These are phyloP conservation scores for Oceanodroma leucorhoa DNA, from an alignment of 2,797 vertebrate genomes.

Conservation along the genomic window DNA sequence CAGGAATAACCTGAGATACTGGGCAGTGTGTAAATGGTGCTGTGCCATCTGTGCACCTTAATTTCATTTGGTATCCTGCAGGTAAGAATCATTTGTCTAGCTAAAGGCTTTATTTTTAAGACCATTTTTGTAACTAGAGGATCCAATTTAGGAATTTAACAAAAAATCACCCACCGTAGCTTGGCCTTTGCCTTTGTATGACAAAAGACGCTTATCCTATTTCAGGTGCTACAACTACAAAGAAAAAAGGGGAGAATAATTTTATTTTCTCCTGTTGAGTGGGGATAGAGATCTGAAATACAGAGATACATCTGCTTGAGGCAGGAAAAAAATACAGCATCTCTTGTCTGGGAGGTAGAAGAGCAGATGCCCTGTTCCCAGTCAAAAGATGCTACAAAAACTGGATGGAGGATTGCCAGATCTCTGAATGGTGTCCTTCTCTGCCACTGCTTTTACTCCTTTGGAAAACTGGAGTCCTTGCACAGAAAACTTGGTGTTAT, in stretches of 20 bases:
- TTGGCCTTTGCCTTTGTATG: not conserved
- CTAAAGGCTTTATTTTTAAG: not conserved
- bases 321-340: not conserved
- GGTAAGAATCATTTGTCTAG: not conserved
- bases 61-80: not conserved
- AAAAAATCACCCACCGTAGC: not conserved
- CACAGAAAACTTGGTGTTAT: not conserved
- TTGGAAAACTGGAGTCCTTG: not conserved
- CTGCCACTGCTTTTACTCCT: not conserved
- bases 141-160: constrained; percentile 5
- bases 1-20: not conserved
- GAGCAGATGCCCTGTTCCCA: not conserved
- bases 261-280: not conserved
- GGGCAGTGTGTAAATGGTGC: not conserved
- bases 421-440: not conserved
- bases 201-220: not conserved
- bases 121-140: not conserved
- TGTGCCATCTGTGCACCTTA: not conserved
- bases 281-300: not conserved
- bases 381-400: not conserved
- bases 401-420: not conserved
- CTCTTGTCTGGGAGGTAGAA: not conserved
- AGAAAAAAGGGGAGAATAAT: not conserved
- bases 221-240: not conserved
- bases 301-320: not conserved